Evolutionary conservation across 2,888 invertebrate species (phyloP).

Genomic region (Tromatobia lineatoria): DNA sequence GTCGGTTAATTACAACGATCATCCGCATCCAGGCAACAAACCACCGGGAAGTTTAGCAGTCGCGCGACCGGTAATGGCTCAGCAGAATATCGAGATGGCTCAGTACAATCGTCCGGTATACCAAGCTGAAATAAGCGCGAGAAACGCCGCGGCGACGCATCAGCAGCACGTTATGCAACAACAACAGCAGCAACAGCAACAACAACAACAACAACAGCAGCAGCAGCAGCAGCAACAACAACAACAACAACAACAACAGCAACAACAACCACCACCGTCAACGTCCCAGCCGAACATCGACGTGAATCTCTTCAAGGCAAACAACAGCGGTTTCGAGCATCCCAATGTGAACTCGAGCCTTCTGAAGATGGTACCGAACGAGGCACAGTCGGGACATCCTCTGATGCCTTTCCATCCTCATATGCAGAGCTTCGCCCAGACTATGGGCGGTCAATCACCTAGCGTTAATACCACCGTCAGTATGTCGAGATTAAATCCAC

Average conservation of each 20-base stretch:
- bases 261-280: constrained; percentile 79
- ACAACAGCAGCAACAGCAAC: constrained; percentile 77
- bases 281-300: constrained; percentile 80
- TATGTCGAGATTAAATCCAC: constrained; percentile 91
- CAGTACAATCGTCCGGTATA: constrained; percentile 80
- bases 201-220: constrained; percentile 74
- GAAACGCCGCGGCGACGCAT: constrained; percentile 74
- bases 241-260: constrained; percentile 77
- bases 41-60: constrained; percentile 82
- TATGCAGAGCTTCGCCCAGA: constrained; percentile 81
- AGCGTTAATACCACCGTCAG: constrained; percentile 86
- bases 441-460: constrained; percentile 79
- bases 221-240: constrained; percentile 80
- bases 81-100: constrained; percentile 77
- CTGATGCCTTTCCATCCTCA: constrained; percentile 81
- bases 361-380: constrained; percentile 85
- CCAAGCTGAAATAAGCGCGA: constrained; percentile 77
- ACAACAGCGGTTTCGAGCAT: constrained; percentile 78
- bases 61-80: constrained; percentile 81
- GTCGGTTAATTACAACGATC: constrained; percentile 78
- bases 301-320: constrained; percentile 79
- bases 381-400: constrained; percentile 78
- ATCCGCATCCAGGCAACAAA: constrained; percentile 77
- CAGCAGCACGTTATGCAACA: constrained; percentile 76
- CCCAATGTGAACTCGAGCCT: constrained; percentile 82